Evolutionary conservation across 2,113 vertebrate genomes (phyloP), one percentile per base, ranked within the genome.

Genomic region (Chionomys nivalis): DNA sequence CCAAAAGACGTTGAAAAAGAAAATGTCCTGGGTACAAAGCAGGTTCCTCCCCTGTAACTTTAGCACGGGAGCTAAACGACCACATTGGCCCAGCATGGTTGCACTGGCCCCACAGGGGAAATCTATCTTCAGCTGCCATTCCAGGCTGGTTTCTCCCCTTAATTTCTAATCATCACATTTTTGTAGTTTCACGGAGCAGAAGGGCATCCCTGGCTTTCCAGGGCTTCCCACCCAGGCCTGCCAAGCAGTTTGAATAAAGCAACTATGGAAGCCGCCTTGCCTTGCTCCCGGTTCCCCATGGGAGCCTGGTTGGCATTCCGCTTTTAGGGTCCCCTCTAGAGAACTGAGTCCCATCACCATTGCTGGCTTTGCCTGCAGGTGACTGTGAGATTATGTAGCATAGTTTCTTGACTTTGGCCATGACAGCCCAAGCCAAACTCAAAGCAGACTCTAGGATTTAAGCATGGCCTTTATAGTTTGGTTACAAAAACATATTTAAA

Each of bases 1-100:
- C 98, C 98, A 98, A 68, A 81, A 58, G 8, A 89, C 44, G 0
- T 75, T 92, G 14, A 26, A 26, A 87, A 94, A 72, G 65, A 33
- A 68, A 12, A 1, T 13, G 12, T 0, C 0, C 52, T 2, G 70
- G 44, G 44, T 0, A 5, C 91, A 77, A 24, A 90, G 86, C 26
- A 61, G 81, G 66, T 49, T 75, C 36, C 0, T 47, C 2, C 39
- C n/a, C 65, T 9, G 65, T 9, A 89, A 19, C 95, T 91, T 95
- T n/a, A 91, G 81, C 9, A 1, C 3, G 23, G 65, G 5, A 75
- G 33, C 14, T 24, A 26, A 36, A 36, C 44, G 36, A 9, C 70
- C 39, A 5, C 39, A 82, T 90, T 81, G 93, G 26, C 91, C 66
- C 68, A 61, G 83, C 2, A 21, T 24, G n/a, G 26, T 26, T 61